phyloP scores from a whole-genome alignment of 1,140 invertebrate species.

The Brachionus sp. region DNA sequence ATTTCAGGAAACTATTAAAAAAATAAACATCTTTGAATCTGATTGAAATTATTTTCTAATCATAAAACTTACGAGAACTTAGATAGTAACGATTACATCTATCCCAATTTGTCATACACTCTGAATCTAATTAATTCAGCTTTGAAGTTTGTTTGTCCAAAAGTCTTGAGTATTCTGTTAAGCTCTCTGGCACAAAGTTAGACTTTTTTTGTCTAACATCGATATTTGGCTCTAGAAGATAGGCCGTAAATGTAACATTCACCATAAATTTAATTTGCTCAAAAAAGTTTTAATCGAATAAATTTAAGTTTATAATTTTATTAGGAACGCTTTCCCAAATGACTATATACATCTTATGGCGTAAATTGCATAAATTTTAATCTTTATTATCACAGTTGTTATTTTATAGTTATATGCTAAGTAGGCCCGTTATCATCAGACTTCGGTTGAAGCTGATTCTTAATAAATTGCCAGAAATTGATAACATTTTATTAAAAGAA shows the following conservation, averaged over 20 bases:
- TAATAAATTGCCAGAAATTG: not conserved
- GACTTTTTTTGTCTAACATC: not conserved
- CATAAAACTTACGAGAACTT: conserved; percentile 13
- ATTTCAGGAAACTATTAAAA: not conserved
- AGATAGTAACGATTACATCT: not conserved
- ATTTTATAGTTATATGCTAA: not conserved
- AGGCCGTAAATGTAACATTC: not conserved
- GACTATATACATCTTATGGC: not conserved
- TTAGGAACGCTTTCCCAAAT: not conserved
- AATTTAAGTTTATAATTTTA: not conserved
- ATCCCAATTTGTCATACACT: conserved; percentile 10
- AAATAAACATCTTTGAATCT: not conserved
- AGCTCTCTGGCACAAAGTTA: not conserved
- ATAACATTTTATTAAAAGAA: not conserved
- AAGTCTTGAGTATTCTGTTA: conserved; percentile 3
- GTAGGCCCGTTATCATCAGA: not conserved
- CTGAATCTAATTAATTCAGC: not conserved
- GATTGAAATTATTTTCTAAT: not conserved
- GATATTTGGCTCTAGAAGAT: not conserved
- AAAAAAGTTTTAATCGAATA: not conserved
- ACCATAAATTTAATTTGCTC: not conserved
- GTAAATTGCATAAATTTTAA: not conserved
- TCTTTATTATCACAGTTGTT: not conserved
- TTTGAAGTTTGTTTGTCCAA: not conserved
- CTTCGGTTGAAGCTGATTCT: not conserved